Percentiles rank a stretch among this genome's conserved stretches.
Evolutionary conservation across 2,888 invertebrate genomes (phyloP).

Genomic region (Agrochola litura): DNA sequence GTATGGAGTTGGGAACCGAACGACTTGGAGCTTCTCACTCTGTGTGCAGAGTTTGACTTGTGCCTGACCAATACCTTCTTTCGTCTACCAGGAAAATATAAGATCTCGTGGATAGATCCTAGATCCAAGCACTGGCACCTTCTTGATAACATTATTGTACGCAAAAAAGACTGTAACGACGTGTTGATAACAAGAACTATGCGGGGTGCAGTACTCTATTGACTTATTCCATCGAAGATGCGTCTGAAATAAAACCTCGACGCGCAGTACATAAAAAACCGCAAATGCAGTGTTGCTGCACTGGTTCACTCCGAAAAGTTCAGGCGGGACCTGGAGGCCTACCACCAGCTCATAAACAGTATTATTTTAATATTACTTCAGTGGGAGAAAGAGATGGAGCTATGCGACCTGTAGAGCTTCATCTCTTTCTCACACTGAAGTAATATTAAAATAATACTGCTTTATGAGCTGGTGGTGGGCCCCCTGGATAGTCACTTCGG

Average conservation of each 20-base stretch:
- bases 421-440: no score
- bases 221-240: not conserved
- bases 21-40: no score
- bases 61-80: not conserved
- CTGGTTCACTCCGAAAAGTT: not conserved
- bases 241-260: not conserved
- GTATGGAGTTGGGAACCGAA: no score
- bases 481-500: no score
- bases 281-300: not conserved
- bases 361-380: no score
- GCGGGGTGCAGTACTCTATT: not conserved
- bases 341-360: no score
- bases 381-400: no score
- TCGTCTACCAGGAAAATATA: not conserved
- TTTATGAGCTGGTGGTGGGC: no score
- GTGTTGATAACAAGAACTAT: not conserved
- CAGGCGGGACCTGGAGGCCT: no score
- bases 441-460: no score
- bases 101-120: not conserved
- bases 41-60: not conserved
- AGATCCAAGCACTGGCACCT: not conserved
- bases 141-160: not conserved
- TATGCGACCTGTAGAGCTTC: no score
- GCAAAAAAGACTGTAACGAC: not conserved
- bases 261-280: not conserved